Base-by-base conservation (phyloP, 2,888 invertebrate genomes). In the Amblyteles armatorius region DNA sequence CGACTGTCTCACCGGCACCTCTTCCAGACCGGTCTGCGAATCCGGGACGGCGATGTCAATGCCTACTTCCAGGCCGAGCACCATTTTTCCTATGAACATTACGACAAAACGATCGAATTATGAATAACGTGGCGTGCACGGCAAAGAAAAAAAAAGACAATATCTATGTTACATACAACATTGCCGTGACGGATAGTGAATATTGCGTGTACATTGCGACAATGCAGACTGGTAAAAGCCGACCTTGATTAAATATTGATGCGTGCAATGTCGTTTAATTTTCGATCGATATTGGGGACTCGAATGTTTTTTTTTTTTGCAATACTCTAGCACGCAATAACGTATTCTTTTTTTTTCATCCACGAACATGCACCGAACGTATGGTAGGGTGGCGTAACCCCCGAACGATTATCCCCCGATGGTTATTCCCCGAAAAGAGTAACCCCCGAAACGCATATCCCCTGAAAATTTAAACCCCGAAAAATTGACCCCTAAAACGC, bases 1-100 rank as follows among this genome's bases (percentile, higher is more conserved):
- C 2, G 98, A 98, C 91, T 97, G 97, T 7, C 98, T 94, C 4
- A 98, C 96, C 0, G 96, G 95, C 19, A 95, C 93, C 26, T 94
- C 95, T 1, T 95, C 76, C 52, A 26, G 55, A 19, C 44, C 87
- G 65, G 91, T 90, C 19, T 92, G 79, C 19, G 87, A 81, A 65
- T 87, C 89, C 40, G 91, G 84, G 11, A 82, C 80, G 9, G 86
- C 87, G 60, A 89, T 90, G 71, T 94, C 94, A 52, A 93, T 93
- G 48, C 94, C 94, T 48, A 95, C 94, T 86, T 95, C 95, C 79
- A 95, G 90, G 36, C 95, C 95, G 11, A 94, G 90, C n/a, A 95
- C 90, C 89, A 94, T 93, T 91, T 94, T 93, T 85, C 93, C 94
- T 94, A 4, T 57, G 26, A 57, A 26, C 26, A 26, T 22, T 26